Conservation (phyloP, 2,797 vertebrate genomes). For the Danio jaintianensis region DNA sequence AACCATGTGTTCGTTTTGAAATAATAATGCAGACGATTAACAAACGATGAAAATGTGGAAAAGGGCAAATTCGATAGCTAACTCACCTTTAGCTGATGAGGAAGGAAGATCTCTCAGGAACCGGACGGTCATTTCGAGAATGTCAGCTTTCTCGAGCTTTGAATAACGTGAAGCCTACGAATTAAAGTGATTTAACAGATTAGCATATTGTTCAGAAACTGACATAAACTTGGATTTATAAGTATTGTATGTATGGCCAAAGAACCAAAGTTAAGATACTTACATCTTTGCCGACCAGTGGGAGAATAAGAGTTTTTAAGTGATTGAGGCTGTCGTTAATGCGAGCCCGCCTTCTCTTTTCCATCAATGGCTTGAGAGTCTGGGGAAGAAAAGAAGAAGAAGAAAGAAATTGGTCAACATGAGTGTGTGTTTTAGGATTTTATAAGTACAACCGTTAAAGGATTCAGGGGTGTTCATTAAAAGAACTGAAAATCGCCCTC, state of each 20-base stretch:
- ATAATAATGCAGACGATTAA: constrained; percentile 55
- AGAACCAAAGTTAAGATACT: constrained; percentile 44
- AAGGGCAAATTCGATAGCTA: background rate
- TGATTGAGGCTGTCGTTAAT: constrained; percentile 88
- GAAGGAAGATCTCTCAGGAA: constrained; percentile 83
- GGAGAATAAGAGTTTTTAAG: constrained; percentile 85
- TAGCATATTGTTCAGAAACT: background rate
- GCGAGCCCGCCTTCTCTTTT: constrained; percentile 85
- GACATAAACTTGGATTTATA: no score
- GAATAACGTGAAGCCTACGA: constrained; percentile 82
- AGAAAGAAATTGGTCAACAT: constrained; percentile 37
- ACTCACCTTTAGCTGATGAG: constrained; percentile 74
- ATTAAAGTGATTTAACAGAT: constrained; percentile 14
- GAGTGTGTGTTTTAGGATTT: background rate
- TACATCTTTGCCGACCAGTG: constrained; percentile 83
- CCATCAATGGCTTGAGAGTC: constrained; percentile 85
- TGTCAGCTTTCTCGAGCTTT: constrained; percentile 89
- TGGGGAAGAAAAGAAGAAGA: constrained; percentile 60
- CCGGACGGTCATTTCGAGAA: constrained; percentile 90
- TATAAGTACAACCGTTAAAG: background rate
- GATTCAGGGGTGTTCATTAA: background rate
- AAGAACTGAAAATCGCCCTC: constrained; percentile 56
- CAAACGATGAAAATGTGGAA: constrained; percentile 22
- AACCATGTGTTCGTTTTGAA: background rate
- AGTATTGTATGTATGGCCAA: background rate